Base-by-base conservation (phyloP, 2,113 vertebrate species). In the Okapia johnstoni region DNA sequence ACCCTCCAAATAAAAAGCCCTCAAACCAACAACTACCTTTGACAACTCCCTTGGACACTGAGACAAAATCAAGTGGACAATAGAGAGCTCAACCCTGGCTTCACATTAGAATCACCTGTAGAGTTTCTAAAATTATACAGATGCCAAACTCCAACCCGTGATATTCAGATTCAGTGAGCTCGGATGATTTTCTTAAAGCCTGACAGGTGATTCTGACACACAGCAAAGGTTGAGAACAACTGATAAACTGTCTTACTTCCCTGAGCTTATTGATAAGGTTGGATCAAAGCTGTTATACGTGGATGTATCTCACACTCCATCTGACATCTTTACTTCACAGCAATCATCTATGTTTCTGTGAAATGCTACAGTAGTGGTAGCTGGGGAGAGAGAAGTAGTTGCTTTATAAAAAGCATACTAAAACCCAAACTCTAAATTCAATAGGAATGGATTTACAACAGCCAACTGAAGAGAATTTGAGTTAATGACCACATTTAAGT, bases 351-450 rank as follows among this genome's bases (percentile, higher is more conserved):
- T 61, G 50, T 54, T 90, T 76, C 81, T 93, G 55, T n/a, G 33
- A 93, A 96, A 0, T 58, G 28, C 30, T 94, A 17, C 9, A 63
- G 17, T 43, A 79, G 73, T 57, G 46, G 26, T n/a, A 30, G 46
- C 7, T 58, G 15, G 30, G 30, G 43, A 87, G 33, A 30, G 58
- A 60, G 28, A 73, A 11, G 58, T 30, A 79, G 15, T 21, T 77
- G 70, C 52, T 93, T 91, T 79, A 46, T 55, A 50, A 85, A 89
- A 94, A 54, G 19, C 7, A 91, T 1, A 57, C 26, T 76, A 90
- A 88, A 58, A 93, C 16, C 76, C 94, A 96, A 96, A 23, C 36
- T 81, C 17, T 77, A 92, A 93, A 90, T 93, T 77, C 83, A 92
- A n/a, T 40, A 70, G 7, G 54, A n/a, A 87, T 28, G 30, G 36